Percentiles rank a stretch among this genome's conserved stretches.
These are phyloP conservation scores for Pseudochirops corinnae DNA, from an alignment of 2,797 vertebrate genomes.

Conservation along the genomic window DNA sequence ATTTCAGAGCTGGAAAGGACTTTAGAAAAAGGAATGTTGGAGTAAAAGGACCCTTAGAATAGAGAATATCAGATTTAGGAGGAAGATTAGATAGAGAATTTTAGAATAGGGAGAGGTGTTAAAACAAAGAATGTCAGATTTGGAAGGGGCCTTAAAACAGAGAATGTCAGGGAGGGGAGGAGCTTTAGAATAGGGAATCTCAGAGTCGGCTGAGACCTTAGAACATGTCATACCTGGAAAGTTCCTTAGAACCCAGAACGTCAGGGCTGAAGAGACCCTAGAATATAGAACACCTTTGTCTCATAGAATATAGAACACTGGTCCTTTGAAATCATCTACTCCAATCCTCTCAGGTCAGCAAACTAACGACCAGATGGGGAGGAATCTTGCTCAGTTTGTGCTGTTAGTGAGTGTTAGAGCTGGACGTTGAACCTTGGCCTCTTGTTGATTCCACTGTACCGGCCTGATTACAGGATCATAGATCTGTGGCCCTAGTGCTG, in stretches of 20 bases:
- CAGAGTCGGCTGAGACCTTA: too few species aligned
- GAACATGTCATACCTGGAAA: not conserved
- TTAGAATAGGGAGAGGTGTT: too few species aligned
- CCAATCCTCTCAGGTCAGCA: not conserved
- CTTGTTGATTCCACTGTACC: not conserved
- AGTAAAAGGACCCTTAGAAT: too few species aligned
- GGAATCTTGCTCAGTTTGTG: not conserved
- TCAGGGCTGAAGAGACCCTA: not conserved
- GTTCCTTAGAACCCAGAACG: not conserved
- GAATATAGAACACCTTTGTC: not conserved
- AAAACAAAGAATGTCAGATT: too few species aligned
- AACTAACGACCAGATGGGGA: not conserved
- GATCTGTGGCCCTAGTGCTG: not conserved
- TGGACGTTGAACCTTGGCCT: constrained; percentile 57
- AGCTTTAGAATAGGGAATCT: not conserved
- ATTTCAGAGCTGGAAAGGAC: too few species aligned
- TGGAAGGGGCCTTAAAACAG: not conserved
- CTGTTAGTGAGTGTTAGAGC: not conserved
- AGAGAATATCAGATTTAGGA: too few species aligned
- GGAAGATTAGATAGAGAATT: too few species aligned
- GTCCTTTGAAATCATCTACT: not conserved
- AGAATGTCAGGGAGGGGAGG: not conserved
- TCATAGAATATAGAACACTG: not conserved
- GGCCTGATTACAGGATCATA: not conserved
- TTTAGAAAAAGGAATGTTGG: too few species aligned